Conservation (phyloP, 2,888 invertebrate genomes). For the Deilephila porcellus region DNA sequence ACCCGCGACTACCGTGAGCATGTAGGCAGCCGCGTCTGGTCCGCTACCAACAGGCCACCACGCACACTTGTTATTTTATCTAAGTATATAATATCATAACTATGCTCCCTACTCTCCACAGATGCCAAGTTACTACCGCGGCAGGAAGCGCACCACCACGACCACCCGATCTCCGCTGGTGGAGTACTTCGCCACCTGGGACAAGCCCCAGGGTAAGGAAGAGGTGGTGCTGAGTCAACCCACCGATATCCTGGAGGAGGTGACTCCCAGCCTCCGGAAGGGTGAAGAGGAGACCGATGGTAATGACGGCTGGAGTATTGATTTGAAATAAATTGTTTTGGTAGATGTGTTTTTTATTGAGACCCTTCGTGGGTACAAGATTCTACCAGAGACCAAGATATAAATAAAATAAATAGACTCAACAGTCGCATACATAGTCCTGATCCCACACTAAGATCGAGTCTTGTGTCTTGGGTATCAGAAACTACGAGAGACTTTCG, state of each 20-base stretch:
- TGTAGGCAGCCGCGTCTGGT: no score
- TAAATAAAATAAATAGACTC: no score
- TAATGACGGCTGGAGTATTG: constrained; percentile 28
- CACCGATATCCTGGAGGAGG: neutral
- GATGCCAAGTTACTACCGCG: constrained; percentile 67
- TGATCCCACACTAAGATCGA: no score
- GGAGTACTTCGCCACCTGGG: constrained; percentile 43
- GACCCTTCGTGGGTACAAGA: neutral
- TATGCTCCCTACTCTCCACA: constrained; percentile 36
- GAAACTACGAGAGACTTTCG: no score
- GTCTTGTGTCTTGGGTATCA: no score
- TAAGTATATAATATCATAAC: no score
- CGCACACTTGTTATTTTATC: no score
- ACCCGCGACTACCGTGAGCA: no score
- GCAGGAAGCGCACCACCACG: constrained; percentile 54
- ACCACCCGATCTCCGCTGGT: constrained; percentile 36
- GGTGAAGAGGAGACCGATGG: constrained; percentile 27
- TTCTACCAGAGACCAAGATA: no score
- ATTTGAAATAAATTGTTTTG: constrained; percentile 26
- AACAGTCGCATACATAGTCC: no score
- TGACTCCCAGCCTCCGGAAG: neutral
- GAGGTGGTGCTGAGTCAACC: neutral
- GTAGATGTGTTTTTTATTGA: neutral
- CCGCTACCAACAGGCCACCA: no score
- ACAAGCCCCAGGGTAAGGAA: neutral